Base-by-base conservation (phyloP, 2,888 invertebrate species). In the Sycophila texana region DNA sequence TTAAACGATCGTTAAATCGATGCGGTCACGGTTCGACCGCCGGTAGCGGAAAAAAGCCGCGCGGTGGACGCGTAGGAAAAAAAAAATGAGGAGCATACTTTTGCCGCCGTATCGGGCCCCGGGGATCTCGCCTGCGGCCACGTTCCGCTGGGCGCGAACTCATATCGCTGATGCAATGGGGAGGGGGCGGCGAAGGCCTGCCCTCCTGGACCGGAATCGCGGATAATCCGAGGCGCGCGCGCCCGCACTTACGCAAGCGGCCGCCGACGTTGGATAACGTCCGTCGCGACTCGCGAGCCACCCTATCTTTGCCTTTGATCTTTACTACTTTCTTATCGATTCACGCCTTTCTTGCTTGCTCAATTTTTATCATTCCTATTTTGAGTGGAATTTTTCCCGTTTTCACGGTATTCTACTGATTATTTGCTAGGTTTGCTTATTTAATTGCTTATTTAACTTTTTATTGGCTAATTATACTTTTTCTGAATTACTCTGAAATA, bases 1-100 rank as follows among this genome's bases (percentile, higher is more conserved):
- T 86, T 85, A 86, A 86, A 84, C 84, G 84, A 86, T 87, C 83
- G 86, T 85, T 85, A 85, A 85, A 85, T 84, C 85, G 86, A 86
- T 85, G 84, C 82, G 82, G 84, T 86, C 85, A 86, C 84, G 86
- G 84, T 77, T 68, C 22, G 81, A 16, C 83, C 77, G 82, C n/a
- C 14, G 81, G 77, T 66, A 51, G 77, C 75, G 65, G 81, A 78
- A 61, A 77, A 79, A 73, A 49, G 30, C 53, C 18, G 60, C 4
- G 51, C 26, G 22, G 61, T 60, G 60, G 49, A 81, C 55, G 66
- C 47, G 4, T 3, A n/a, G 26, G 26, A 26, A 26, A 26, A 39
- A 39, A 39, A 39, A 39, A 39, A 39, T 39, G 39, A 39, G 39
- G 39, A 39, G 20, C 26, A n/a, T 16, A 51, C 67, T 68, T 58